These are phyloP conservation scores for Mythimna pallens DNA, from an alignment of 2,888 invertebrate species.

Conservation along the genomic window DNA sequence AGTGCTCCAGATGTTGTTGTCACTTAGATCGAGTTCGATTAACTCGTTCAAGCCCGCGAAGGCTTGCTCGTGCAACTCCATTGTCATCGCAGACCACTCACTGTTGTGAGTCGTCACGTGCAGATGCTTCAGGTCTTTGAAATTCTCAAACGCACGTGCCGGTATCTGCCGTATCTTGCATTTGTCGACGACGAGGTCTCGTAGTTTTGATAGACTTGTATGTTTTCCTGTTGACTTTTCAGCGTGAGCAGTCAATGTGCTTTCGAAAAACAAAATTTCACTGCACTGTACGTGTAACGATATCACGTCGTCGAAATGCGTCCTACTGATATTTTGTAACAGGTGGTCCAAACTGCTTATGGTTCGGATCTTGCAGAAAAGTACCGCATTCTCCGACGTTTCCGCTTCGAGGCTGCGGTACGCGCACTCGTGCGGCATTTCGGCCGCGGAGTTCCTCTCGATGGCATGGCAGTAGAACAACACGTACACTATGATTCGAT, in stretches of 20 bases:
- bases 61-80: slow-evolving; percentile 93
- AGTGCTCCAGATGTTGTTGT: slow-evolving; percentile 94
- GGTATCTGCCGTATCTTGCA: slow-evolving; percentile 95
- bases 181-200: slow-evolving; percentile 93
- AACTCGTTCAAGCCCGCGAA: slow-evolving; percentile 93
- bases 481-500: slow-evolving; percentile 88
- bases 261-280: slow-evolving; percentile 94
- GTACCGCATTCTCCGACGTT: slow-evolving; percentile 89
- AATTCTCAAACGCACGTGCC: slow-evolving; percentile 92
- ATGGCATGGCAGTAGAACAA: slow-evolving; percentile 87
- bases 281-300: slow-evolving; percentile 93
- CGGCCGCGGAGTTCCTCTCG: slow-evolving; percentile 83
- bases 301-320: slow-evolving; percentile 92
- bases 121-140: slow-evolving; percentile 92
- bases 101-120: slow-evolving; percentile 94
- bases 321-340: slow-evolving; percentile 92
- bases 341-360: slow-evolving; percentile 93
- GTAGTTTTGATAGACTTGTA: slow-evolving; percentile 91
- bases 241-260: slow-evolving; percentile 90
- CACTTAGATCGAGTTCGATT: slow-evolving; percentile 92
- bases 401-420: slow-evolving; percentile 92
- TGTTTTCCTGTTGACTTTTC: slow-evolving; percentile 88
- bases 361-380: slow-evolving; percentile 93
- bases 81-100: slow-evolving; percentile 95
- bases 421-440: slow-evolving; percentile 93